phyloP scores from a whole-genome alignment of 2,797 vertebrate genomes.

The Parambassis ranga region DNA sequence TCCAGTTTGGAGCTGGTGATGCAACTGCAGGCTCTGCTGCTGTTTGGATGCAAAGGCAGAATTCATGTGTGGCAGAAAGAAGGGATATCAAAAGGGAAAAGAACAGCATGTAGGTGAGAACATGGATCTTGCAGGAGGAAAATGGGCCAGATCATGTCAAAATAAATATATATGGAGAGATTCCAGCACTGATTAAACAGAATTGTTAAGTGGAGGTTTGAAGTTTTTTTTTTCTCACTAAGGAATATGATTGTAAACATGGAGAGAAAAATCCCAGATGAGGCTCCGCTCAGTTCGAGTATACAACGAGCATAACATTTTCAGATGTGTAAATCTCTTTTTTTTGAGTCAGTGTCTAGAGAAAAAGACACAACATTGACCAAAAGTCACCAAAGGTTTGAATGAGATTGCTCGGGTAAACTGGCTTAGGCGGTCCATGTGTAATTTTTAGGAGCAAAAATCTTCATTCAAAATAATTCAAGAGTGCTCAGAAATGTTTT shows the following conservation, averaged over 20 bases:
- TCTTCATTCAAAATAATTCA: neutral
- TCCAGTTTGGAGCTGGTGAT: conserved; percentile 62
- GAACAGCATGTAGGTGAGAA: conserved; percentile 77
- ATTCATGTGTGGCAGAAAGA: conserved; percentile 46
- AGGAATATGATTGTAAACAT: conserved; percentile 86
- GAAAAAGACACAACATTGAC: conserved; percentile 42
- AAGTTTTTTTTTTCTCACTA: conserved; percentile 80
- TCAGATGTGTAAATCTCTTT: conserved; percentile 73
- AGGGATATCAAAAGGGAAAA: conserved; percentile 61
- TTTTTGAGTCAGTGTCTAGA: conserved; percentile 58
- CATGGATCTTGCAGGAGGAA: conserved; percentile 74
- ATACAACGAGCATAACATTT: conserved; percentile 74
- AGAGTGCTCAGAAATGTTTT: neutral
- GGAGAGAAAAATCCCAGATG: conserved; percentile 77
- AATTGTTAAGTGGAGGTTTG: conserved; percentile 85
- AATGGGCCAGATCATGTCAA: conserved; percentile 81
- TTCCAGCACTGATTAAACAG: conserved; percentile 85
- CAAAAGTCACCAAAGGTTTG: conserved; percentile 53
- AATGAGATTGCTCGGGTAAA: conserved; percentile 1
- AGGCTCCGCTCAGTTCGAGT: conserved; percentile 57
- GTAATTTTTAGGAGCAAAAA: neutral
- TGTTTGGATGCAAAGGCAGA: conserved; percentile 58
- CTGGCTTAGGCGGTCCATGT: neutral
- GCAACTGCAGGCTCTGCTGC: conserved; percentile 57
- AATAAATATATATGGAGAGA: conserved; percentile 83